These are phyloP conservation scores for Apomyelois bistriatella DNA, from an alignment of 2,888 invertebrate genomes.

Conservation along the genomic window DNA sequence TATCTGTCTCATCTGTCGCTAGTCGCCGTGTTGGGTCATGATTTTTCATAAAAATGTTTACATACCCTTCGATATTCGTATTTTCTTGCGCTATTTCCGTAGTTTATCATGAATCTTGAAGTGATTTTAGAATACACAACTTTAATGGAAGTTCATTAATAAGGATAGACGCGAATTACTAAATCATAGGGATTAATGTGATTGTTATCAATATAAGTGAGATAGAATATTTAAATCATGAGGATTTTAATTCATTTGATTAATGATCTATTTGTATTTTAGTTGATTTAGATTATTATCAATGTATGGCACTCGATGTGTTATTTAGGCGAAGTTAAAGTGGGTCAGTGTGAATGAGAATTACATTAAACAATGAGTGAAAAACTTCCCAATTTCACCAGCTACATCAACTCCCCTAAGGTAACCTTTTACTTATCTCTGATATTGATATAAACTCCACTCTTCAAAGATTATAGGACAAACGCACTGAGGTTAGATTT, in stretches of 20 bases:
- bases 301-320: conserved; percentile 28
- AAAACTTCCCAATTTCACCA: conserved; percentile 77
- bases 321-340: conserved; percentile 38
- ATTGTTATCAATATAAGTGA: conserved; percentile 64
- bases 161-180: conserved; percentile 1
- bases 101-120: conserved; percentile 13
- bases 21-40: conserved; percentile 31
- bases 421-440: conserved; percentile 38
- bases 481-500: too few relatives aligned
- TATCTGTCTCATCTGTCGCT: conserved; percentile 11
- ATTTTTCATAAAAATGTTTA: conserved; percentile 23
- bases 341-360: conserved; percentile 53
- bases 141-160: neutral
- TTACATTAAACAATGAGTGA: conserved; percentile 73
- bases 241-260: conserved; percentile 47
- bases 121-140: conserved; percentile 9
- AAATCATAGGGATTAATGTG: conserved; percentile 48
- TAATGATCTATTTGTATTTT: conserved; percentile 33
- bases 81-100: conserved; percentile 4
- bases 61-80: conserved; percentile 12
- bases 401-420: conserved; percentile 73
- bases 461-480: neutral
- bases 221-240: conserved; percentile 53
- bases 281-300: conserved; percentile 31
- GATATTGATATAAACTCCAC: conserved; percentile 7